Percentiles rank a stretch among this genome's conserved stretches.
Conservation (phyloP, 30 jellyfish, hydroid and myxozoan species). For the Hydra vulgaris region DNA sequence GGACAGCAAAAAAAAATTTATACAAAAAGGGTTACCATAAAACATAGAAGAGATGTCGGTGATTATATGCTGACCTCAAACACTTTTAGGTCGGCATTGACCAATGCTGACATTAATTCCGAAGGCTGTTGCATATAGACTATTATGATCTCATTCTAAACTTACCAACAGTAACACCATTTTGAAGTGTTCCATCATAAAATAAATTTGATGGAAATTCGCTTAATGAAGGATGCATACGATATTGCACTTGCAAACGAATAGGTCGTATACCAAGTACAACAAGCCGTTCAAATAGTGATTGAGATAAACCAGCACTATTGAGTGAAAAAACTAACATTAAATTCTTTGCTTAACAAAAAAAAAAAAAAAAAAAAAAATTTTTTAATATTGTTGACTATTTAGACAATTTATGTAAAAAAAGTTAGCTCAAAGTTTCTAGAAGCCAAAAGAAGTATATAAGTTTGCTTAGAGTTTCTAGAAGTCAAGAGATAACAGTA, state of each 20-base stretch:
- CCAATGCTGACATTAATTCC: no score
- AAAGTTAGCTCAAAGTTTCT: no score
- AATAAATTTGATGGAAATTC: conserved; percentile 92
- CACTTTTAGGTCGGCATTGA: no score
- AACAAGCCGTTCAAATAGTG: conserved; percentile 91
- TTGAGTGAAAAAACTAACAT: neutral
- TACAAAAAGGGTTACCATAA: no score
- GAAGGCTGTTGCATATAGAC: no score
- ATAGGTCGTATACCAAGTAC: conserved; percentile 95
- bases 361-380: neutral
- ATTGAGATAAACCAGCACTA: conserved; percentile 98
- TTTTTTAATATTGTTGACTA: neutral
- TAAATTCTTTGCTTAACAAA: no score
- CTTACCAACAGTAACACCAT: conserved; percentile 99
- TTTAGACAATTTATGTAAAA: no score
- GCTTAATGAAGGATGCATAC: conserved; percentile 99
- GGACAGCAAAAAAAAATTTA: no score
- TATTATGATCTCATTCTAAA: neutral
- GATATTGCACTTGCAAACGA: conserved; percentile 97
- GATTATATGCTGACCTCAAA: no score
- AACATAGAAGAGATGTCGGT: no score
- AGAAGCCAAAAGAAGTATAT: no score
- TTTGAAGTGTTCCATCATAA: conserved; percentile 98
- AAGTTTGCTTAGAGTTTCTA: neutral
- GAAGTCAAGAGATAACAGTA: no score